Evolutionary conservation across 2,888 invertebrate species (phyloP).

Genomic region (Nomada ruficornis): DNA sequence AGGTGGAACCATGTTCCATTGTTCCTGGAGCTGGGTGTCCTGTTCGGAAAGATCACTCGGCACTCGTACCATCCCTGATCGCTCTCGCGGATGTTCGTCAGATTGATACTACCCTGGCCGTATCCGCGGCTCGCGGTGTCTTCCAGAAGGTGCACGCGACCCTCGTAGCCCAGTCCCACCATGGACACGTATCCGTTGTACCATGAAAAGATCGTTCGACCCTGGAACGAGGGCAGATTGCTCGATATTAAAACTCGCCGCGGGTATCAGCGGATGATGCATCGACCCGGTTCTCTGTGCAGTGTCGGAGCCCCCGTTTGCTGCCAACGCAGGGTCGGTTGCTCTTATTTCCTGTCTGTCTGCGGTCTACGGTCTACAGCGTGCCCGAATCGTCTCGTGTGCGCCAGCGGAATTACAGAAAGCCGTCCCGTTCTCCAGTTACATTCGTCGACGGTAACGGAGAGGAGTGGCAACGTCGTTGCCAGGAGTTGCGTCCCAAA

Average conservation of each 20-base stretch:
- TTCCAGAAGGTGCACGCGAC: constrained; percentile 89
- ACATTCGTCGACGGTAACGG: too few relatives aligned
- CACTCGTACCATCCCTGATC: constrained; percentile 98
- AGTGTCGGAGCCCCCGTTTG: too few relatives aligned
- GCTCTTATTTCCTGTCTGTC: too few relatives aligned
- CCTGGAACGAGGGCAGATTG: constrained; percentile 85
- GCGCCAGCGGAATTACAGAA: too few relatives aligned
- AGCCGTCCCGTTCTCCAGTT: too few relatives aligned
- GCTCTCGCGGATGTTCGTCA: constrained; percentile 93
- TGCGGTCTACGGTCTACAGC: too few relatives aligned
- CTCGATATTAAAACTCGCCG: not conserved
- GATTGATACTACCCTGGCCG: constrained; percentile 91
- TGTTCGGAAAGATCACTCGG: constrained; percentile 93
- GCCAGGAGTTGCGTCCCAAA: too few relatives aligned
- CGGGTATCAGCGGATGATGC: not conserved
- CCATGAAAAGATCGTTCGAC: constrained; percentile 92
- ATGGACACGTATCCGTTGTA: constrained; percentile 89
- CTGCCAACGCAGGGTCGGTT: too few relatives aligned
- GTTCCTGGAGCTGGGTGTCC: constrained; percentile 92
- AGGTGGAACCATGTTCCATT: constrained; percentile 97
- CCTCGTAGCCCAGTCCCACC: constrained; percentile 87
- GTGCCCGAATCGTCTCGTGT: too few relatives aligned
- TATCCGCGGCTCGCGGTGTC: constrained; percentile 86
- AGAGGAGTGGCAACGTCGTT: too few relatives aligned
- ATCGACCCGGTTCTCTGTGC: too few relatives aligned